These are phyloP conservation scores for Lycaena phlaeas DNA, from an alignment of 2,888 invertebrate species.

Conservation along the genomic window DNA sequence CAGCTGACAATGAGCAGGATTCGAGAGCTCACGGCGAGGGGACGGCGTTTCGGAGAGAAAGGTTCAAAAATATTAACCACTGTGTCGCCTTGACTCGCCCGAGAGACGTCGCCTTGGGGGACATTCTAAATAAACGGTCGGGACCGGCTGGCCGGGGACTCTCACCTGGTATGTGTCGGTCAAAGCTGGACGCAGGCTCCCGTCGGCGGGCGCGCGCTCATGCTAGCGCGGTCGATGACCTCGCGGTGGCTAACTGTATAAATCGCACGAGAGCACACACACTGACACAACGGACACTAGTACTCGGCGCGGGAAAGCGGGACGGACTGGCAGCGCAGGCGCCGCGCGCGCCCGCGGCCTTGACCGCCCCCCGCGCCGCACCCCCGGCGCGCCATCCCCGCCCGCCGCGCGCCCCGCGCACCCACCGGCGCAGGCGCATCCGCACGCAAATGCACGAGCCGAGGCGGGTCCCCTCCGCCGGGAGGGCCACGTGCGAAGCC, in stretches of 20 bases:
- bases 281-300: constrained; percentile 21
- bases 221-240: constrained; percentile 64
- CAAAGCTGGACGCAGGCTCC: constrained; percentile 30
- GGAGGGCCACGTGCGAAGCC: too few relatives aligned
- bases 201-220: constrained; percentile 42
- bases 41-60: constrained; percentile 7
- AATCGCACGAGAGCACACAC: constrained; percentile 23
- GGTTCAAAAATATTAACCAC: constrained; percentile 2
- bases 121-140: neutral
- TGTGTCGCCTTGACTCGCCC: neutral
- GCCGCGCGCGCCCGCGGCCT: constrained; percentile 46
- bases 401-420: constrained; percentile 12
- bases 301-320: constrained; percentile 23
- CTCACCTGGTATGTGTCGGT: constrained; percentile 42
- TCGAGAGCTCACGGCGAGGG: too few relatives aligned
- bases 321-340: constrained; percentile 27
- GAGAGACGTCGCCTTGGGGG: neutral
- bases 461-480: too few relatives aligned
- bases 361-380: constrained; percentile 39
- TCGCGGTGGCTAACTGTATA: constrained; percentile 41
- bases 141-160: constrained; percentile 17
- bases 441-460: too few relatives aligned
- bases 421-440: constrained; percentile 7
- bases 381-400: constrained; percentile 9
- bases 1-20: too few relatives aligned